A percentile compares a stretch with the other conserved stretches of the same genome.
Conservation (phyloP, 2,113 vertebrate species). For the Telmatochromis bifrenatus region DNA sequence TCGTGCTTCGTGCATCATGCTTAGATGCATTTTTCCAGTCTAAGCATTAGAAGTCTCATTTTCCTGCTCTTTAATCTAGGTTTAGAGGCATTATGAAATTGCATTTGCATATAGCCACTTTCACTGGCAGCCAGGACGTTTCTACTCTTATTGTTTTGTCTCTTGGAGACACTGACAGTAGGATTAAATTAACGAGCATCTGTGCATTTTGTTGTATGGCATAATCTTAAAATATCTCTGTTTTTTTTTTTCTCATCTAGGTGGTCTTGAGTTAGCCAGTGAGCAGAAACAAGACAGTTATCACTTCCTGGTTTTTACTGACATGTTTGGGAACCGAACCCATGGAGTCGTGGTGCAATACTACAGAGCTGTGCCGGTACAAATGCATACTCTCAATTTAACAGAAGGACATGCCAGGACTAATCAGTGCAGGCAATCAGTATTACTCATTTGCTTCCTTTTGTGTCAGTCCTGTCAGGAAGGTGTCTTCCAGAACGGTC, state of each 20-base stretch:
- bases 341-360: conserved; percentile 86
- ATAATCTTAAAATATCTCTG: neutral
- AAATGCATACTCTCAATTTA: neutral
- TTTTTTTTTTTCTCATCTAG: conserved; percentile 54
- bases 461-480: conserved; percentile 65
- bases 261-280: conserved; percentile 75
- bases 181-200: neutral
- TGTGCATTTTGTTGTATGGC: neutral
- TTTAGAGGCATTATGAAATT: neutral
- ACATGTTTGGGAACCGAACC: conserved; percentile 88
- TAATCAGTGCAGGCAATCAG: neutral
- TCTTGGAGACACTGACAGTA: neutral
- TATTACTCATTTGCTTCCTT: neutral
- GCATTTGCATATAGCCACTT: neutral
- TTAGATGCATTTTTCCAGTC: neutral
- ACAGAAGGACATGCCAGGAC: neutral
- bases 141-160: neutral
- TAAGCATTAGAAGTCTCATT: neutral
- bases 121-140: fast-evolving
- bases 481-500: conserved; percentile 66
- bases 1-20: neutral
- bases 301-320: conserved; percentile 95
- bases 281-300: conserved; percentile 80
- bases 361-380: conserved; percentile 80
- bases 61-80: neutral